Conservation (phyloP, 2,888 invertebrate species). For the Myopa testacea region DNA sequence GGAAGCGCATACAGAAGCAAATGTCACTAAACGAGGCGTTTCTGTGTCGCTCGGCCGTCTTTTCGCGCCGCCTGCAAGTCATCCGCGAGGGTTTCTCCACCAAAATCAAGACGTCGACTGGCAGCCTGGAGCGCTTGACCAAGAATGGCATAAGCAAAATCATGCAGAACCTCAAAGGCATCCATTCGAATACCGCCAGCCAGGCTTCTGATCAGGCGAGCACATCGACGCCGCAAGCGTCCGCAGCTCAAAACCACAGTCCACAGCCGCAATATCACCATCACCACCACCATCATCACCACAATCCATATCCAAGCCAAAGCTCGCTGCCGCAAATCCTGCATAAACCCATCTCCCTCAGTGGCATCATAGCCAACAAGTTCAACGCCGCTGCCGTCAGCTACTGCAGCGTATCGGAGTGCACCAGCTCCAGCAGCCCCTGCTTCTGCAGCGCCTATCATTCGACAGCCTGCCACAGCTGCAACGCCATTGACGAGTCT, state of each 20-base stretch:
- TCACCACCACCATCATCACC: slow-evolving; percentile 47
- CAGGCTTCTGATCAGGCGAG: neutral
- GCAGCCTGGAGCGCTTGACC: slow-evolving; percentile 85
- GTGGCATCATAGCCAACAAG: slow-evolving; percentile 45
- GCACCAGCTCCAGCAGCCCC: slow-evolving; percentile 55
- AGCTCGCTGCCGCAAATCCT: slow-evolving; percentile 48
- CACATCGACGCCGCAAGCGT: slow-evolving; percentile 23
- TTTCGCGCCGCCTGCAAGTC: slow-evolving; percentile 66
- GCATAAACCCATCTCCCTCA: slow-evolving; percentile 49
- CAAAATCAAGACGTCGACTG: slow-evolving; percentile 85
- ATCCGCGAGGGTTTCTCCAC: slow-evolving; percentile 80
- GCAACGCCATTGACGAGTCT: slow-evolving; percentile 57
- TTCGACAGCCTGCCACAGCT: slow-evolving; percentile 53
- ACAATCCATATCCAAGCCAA: slow-evolving; percentile 49
- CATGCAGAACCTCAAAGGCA: slow-evolving; percentile 78
- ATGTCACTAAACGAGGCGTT: slow-evolving; percentile 90
- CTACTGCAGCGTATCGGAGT: slow-evolving; percentile 62
- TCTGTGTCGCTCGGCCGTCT: slow-evolving; percentile 71
- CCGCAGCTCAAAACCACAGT: neutral
- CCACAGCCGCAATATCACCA: slow-evolving; percentile 47
- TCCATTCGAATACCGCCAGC: slow-evolving; percentile 30
- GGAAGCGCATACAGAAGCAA: slow-evolving; percentile 89
- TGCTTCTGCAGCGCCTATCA: slow-evolving; percentile 62
- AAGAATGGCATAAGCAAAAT: slow-evolving; percentile 86
- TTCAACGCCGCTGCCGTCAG: slow-evolving; percentile 55